Evolutionary conservation across 2,888 invertebrate genomes (phyloP).

Genomic region (Ptychoptera contaminata): DNA sequence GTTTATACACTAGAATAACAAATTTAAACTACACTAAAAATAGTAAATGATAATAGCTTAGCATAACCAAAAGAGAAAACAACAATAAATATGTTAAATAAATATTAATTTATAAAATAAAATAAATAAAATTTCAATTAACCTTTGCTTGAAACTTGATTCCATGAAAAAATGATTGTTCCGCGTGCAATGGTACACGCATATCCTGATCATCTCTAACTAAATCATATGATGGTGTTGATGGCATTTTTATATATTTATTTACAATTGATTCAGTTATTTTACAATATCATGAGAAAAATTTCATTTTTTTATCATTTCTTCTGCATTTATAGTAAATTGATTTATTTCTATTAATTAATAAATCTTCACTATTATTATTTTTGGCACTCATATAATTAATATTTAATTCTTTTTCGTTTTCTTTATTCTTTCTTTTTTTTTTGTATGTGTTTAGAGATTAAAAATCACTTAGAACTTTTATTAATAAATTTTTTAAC

Average conservation of each 20-base stretch:
- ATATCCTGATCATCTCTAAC: conserved; percentile 94
- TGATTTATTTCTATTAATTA: conserved; percentile 27
- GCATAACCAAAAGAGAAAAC: too few relatives aligned
- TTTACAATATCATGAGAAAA: conserved; percentile 32
- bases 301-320: conserved; percentile 31
- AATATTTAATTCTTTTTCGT: not conserved
- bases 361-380: conserved; percentile 24
- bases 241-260: conserved; percentile 55
- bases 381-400: conserved; percentile 27
- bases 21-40: too few relatives aligned
- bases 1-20: too few relatives aligned
- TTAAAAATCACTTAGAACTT: not conserved
- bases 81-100: too few relatives aligned
- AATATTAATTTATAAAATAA: too few relatives aligned
- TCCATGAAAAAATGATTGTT: conserved; percentile 87
- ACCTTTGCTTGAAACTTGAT: conserved; percentile 97
- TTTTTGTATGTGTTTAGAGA: not conserved
- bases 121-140: conserved; percentile 19
- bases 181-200: conserved; percentile 89
- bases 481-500: too few relatives aligned
- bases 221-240: conserved; percentile 70
- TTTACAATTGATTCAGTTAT: conserved; percentile 33
- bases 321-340: conserved; percentile 18
- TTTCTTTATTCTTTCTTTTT: not conserved
- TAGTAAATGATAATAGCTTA: too few relatives aligned